Evolutionary conservation across 2,113 vertebrate species (phyloP), one percentile per base, ranked within the genome.

Genomic region (Hydrochoerus hydrochaeris): DNA sequence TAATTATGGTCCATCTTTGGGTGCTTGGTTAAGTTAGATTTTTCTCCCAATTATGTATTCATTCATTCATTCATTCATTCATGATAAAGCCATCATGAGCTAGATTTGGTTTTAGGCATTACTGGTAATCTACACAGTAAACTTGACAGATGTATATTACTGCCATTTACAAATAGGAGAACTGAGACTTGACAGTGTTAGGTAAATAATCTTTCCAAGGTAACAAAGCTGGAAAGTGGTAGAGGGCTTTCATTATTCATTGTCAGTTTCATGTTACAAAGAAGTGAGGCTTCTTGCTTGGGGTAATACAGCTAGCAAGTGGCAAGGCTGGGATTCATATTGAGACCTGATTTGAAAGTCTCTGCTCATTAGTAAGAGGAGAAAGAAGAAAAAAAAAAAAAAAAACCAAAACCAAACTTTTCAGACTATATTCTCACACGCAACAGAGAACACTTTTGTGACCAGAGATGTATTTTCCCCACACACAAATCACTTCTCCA

Each of bases 81-180:
- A 71, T 62, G 75, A 85, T 52, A n/a, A 10, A 69, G 12, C 84
- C 20, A 9, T 65, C 7, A 58, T 54, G 22, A 81, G 11, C 75
- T 75, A 87, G 67, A 22, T 30, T 44, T 9, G n/a, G 3, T 67
- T 71, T 26, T 81, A 58, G 84, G 60, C 14, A 62, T 60, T 69
- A 83, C 88, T 92, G 77, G 73, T 88, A 69, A 69, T 80, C 60
- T 91, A 90, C 35, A 81, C 14, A 38, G 84, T 94, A 71, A 95
- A 94, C 52, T 46, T n/a, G 6, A 11, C 35, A 84, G 46, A 44
- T 89, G 16, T 75, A 1, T 77, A n/a, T 93, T 84, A 62, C 57
- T 41, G 95, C 71, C 82, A 90, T 60, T 94, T 85, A 84, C 32
- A 95, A 78, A 57, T 35, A 88, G 32, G 32, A 85, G 84, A 94